Conservation (phyloP, 2,113 vertebrate species). For the Macrotis lagotis region DNA sequence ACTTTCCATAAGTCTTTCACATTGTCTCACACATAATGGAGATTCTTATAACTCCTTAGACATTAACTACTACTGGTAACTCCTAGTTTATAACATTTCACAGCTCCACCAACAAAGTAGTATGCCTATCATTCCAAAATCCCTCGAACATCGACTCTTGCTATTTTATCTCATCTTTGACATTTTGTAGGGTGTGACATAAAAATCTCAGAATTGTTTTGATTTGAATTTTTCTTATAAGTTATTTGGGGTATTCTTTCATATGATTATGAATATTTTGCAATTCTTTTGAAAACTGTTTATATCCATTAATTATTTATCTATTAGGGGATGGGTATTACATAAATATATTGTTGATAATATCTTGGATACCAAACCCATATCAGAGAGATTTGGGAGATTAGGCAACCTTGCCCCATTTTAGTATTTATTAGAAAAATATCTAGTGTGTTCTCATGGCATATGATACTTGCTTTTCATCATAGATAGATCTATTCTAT, state of each 20-base stretch:
- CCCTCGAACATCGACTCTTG: neutral
- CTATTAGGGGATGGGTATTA: neutral
- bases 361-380: neutral
- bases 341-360: neutral
- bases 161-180: neutral
- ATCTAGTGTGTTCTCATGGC: too few species aligned
- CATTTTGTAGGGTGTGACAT: neutral
- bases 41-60: too few species aligned
- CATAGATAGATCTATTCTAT: too few species aligned
- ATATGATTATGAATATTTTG: neutral
- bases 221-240: neutral
- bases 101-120: neutral
- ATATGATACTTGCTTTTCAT: too few species aligned
- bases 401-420: neutral
- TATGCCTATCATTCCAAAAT: neutral
- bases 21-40: neutral
- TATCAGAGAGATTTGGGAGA: neutral
- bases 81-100: neutral
- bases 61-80: neutral
- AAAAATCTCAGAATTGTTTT: neutral
- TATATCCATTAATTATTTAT: neutral
- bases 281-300: neutral
- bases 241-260: neutral
- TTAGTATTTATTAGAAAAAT: too few species aligned
- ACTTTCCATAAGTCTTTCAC: neutral